Percentiles rank a stretch among this genome's conserved stretches.
phyloP scores from a whole-genome alignment of 2,113 vertebrate genomes.

The Boleophthalmus pectinirostris region DNA sequence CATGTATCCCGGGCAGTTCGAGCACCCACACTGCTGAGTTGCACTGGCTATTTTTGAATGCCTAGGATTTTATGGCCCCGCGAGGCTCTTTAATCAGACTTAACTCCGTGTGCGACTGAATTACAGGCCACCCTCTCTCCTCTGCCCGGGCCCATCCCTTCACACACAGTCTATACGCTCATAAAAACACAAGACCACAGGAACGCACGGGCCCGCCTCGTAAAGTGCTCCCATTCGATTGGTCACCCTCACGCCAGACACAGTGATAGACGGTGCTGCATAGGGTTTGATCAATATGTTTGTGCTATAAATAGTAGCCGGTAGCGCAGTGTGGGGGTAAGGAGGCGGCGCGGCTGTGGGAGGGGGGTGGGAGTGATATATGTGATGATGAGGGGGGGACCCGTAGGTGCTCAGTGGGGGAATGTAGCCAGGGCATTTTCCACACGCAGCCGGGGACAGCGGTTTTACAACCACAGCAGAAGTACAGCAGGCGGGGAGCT shows the following conservation, averaged over 20 bases:
- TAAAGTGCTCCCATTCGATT: conserved; percentile 35
- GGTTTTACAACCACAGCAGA: conserved; percentile 28
- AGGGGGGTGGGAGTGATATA: conserved; percentile 69
- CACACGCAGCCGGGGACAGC: conserved; percentile 32
- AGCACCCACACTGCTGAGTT: conserved; percentile 17
- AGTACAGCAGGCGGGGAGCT: conserved; percentile 1
- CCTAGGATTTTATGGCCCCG: conserved; percentile 54
- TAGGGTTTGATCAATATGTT: conserved; percentile 78
- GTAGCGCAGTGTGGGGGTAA: conserved; percentile 66
- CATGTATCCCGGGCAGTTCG: conserved; percentile 26
- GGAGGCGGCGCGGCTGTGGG: conserved; percentile 37
- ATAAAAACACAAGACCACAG: background rate
- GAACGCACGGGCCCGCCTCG: conserved; percentile 12
- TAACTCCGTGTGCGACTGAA: conserved; percentile 61
- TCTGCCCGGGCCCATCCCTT: conserved; percentile 18
- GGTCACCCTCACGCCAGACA: conserved; percentile 43
- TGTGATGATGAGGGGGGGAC: conserved; percentile 59
- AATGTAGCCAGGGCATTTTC: conserved; percentile 51
- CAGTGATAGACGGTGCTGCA: conserved; percentile 68
- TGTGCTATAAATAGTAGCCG: conserved; percentile 78
- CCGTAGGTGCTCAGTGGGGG: conserved; percentile 57
- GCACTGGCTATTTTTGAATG: conserved; percentile 56
- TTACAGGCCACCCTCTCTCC: conserved; percentile 38
- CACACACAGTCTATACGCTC: background rate
- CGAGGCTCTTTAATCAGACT: conserved; percentile 68